Percentiles rank a stretch among this genome's conserved stretches.
phyloP scores from a whole-genome alignment of 2,113 vertebrate species.

The Peromyscus polionotus region DNA sequence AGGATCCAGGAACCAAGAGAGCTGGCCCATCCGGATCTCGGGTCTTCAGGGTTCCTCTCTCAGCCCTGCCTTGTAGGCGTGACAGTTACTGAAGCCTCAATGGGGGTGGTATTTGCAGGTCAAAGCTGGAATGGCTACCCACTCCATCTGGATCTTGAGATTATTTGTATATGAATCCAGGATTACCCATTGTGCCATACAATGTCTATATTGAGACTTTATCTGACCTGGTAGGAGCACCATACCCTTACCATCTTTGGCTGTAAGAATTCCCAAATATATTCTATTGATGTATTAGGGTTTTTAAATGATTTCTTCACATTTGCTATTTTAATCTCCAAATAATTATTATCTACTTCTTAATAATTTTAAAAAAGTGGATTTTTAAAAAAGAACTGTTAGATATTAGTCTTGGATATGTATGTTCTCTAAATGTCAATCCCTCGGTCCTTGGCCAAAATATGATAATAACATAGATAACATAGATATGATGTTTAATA shows the following conservation, averaged over 20 bases:
- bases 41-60: too few species aligned
- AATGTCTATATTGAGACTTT: not conserved
- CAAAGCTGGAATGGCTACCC: too few species aligned
- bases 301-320: conserved; percentile 4
- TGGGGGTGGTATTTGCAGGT: too few species aligned
- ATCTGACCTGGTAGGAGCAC: not conserved
- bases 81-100: too few species aligned
- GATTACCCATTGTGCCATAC: not conserved
- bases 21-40: too few species aligned
- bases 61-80: too few species aligned
- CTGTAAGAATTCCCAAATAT: not conserved
- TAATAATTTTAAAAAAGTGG: not conserved
- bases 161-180: not conserved
- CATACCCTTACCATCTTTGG: not conserved
- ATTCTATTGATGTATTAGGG: not conserved
- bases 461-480: conserved; percentile 9
- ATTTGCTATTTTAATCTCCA: not conserved
- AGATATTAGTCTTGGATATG: conserved; percentile 40
- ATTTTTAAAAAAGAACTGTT: not conserved
- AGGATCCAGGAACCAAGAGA: too few species aligned
- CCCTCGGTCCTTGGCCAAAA: conserved; percentile 14
- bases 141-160: not conserved
- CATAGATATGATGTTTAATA: not conserved
- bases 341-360: not conserved
- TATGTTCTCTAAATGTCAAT: not conserved